These are phyloP conservation scores for Volucella inanis DNA, from an alignment of 2,888 invertebrate species.

Conservation along the genomic window DNA sequence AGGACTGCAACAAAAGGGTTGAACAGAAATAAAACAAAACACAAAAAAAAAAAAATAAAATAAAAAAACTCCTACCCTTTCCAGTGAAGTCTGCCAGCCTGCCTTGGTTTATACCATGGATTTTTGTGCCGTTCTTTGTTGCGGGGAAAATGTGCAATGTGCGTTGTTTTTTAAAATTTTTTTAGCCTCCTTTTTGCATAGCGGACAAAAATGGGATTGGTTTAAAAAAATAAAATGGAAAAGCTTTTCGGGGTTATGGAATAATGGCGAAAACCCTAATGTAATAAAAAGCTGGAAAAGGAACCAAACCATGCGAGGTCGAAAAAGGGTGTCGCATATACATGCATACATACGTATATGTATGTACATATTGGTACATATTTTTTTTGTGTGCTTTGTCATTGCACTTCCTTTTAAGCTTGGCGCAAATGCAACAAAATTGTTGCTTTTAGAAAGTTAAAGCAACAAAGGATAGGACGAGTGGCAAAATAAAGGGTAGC, in stretches of 20 bases:
- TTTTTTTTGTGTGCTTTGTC: slow-evolving; percentile 47
- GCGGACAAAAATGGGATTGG: slow-evolving; percentile 69
- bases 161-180: slow-evolving; percentile 2
- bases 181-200: slow-evolving; percentile 40
- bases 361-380: not conserved
- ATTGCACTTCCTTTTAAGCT: slow-evolving; percentile 72
- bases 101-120: slow-evolving; percentile 23
- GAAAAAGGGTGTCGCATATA: not conserved
- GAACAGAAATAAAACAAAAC: slow-evolving; percentile 23
- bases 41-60: slow-evolving; percentile 24
- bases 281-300: slow-evolving; percentile 60
- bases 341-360: not conserved
- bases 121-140: slow-evolving; percentile 40
- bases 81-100: slow-evolving; percentile 51
- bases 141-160: slow-evolving; percentile 4
- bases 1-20: slow-evolving; percentile 65
- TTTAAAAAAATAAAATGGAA: slow-evolving; percentile 73
- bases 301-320: not conserved
- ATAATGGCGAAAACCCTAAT: slow-evolving; percentile 75
- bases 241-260: slow-evolving; percentile 75
- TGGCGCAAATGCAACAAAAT: slow-evolving; percentile 70
- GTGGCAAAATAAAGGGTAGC: slow-evolving; percentile 13
- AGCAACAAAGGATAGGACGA: slow-evolving; percentile 49
- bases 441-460: slow-evolving; percentile 65
- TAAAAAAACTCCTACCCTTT: slow-evolving; percentile 21